A percentile compares a stretch with the other conserved stretches of the same genome.
These are phyloP conservation scores for Arvicanthis niloticus DNA, from an alignment of 2,113 vertebrate species.

Conservation along the genomic window DNA sequence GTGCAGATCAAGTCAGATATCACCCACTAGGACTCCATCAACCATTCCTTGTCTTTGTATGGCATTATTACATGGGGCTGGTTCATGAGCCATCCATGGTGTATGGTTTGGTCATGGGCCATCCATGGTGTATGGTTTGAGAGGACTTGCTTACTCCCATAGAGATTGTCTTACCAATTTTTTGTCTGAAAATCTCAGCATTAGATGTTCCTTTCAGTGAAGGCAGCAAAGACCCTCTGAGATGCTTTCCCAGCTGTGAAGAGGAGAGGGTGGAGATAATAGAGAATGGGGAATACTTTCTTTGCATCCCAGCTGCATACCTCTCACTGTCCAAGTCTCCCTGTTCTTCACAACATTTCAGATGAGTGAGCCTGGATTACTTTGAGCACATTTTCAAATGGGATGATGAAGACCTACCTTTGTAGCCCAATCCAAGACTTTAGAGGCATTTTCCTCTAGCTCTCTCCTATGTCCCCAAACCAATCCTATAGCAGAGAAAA, in stretches of 20 bases:
- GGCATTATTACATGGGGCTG: not conserved
- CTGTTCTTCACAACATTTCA: conserved; percentile 32
- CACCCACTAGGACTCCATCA: not conserved
- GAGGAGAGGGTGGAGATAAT: not conserved
- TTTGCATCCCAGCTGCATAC: not conserved
- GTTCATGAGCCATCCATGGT: too few relatives aligned
- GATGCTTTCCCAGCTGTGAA: not conserved
- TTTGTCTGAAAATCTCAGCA: conserved; percentile 13
- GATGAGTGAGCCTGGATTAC: conserved; percentile 9
- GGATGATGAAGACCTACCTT: not conserved
- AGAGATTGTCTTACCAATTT: not conserved
- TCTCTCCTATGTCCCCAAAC: not conserved
- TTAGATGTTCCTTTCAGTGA: not conserved
- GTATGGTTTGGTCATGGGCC: too few relatives aligned
- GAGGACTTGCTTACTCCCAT: not conserved
- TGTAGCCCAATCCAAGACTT: not conserved
- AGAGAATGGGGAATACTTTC: not conserved
- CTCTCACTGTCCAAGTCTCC: not conserved
- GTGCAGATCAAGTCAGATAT: not conserved
- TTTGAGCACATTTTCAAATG: not conserved
- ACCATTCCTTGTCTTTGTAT: too few relatives aligned
- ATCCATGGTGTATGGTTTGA: not conserved
- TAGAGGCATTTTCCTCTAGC: conserved; percentile 62
- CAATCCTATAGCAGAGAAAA: not conserved
- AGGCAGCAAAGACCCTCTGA: not conserved